Percentiles rank a stretch among this genome's conserved stretches.
phyloP scores from a whole-genome alignment of 2,888 invertebrate genomes.

The Conomelus anceps region DNA sequence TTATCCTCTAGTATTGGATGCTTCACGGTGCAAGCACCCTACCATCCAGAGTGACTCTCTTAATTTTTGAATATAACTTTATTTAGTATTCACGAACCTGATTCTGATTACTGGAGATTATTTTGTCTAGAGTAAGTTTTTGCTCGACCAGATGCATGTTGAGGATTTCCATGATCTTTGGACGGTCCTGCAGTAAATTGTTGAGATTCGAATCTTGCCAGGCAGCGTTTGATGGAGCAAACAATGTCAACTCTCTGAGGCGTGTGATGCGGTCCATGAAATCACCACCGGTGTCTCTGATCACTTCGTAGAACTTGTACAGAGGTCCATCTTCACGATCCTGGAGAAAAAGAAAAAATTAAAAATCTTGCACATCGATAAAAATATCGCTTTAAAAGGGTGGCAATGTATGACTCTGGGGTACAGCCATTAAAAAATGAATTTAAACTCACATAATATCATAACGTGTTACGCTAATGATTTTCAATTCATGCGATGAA shows the following conservation, averaged over 20 bases:
- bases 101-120: constrained; percentile 61
- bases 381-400: too few species aligned
- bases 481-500: too few species aligned
- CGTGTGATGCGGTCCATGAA: constrained; percentile 64
- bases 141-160: constrained; percentile 76
- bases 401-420: too few species aligned
- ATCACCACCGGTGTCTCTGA: constrained; percentile 67
- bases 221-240: constrained; percentile 85
- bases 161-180: constrained; percentile 67
- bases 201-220: constrained; percentile 67
- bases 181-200: constrained; percentile 57
- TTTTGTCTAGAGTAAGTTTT: constrained; percentile 65
- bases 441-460: too few species aligned
- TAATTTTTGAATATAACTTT: too few species aligned
- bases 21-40: too few species aligned
- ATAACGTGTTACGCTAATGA: too few species aligned
- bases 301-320: constrained; percentile 74
- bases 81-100: constrained; percentile 47
- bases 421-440: too few species aligned
- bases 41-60: too few species aligned
- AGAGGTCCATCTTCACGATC: constrained; percentile 68
- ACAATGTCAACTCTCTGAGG: constrained; percentile 70
- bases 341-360: constrained; percentile 42
- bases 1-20: too few species aligned
- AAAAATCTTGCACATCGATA: not conserved